phyloP scores from a whole-genome alignment of 1,140 invertebrate genomes.

The Drosophila arizonae region DNA sequence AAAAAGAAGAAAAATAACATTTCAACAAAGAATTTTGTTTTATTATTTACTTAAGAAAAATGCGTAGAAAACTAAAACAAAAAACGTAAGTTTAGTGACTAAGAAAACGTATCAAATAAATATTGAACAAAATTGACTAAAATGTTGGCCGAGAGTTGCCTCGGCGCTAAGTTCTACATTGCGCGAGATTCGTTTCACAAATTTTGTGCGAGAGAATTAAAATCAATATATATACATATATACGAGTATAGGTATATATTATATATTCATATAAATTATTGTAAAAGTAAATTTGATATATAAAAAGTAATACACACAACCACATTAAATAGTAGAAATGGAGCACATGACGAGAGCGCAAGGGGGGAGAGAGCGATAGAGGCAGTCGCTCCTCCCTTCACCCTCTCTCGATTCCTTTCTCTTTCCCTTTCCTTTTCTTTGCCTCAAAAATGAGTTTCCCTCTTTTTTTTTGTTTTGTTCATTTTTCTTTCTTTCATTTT shows the following conservation, averaged over 20 bases:
- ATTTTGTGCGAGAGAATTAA: slow-evolving; percentile 43
- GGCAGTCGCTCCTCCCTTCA: not conserved
- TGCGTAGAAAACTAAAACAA: slow-evolving; percentile 30
- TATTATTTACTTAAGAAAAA: slow-evolving; percentile 17
- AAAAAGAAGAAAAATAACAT: slow-evolving; percentile 28
- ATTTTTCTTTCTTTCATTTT: slow-evolving; percentile 12
- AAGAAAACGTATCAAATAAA: slow-evolving; percentile 65
- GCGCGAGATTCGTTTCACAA: slow-evolving; percentile 46
- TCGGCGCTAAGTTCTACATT: slow-evolving; percentile 3
- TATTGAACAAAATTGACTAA: slow-evolving; percentile 64
- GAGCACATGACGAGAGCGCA: slow-evolving; percentile 31
- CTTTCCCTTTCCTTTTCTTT: not conserved
- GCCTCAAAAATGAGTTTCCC: slow-evolving; percentile 8
- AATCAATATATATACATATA: slow-evolving; percentile 20
- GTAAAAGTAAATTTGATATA: slow-evolving; percentile 43
- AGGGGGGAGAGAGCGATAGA: not conserved
- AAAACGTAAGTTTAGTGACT: slow-evolving; percentile 57
- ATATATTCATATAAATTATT: slow-evolving; percentile 12
- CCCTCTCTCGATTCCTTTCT: not conserved
- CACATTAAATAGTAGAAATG: slow-evolving; percentile 75
- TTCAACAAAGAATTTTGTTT: slow-evolving; percentile 57
- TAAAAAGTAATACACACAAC: slow-evolving; percentile 79
- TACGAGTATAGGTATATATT: slow-evolving; percentile 2
- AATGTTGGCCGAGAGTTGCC: slow-evolving; percentile 45
- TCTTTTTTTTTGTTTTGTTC: not conserved